Evolutionary conservation across 2,888 invertebrate genomes (phyloP).

Genomic region (Drosophila ezoana): DNA sequence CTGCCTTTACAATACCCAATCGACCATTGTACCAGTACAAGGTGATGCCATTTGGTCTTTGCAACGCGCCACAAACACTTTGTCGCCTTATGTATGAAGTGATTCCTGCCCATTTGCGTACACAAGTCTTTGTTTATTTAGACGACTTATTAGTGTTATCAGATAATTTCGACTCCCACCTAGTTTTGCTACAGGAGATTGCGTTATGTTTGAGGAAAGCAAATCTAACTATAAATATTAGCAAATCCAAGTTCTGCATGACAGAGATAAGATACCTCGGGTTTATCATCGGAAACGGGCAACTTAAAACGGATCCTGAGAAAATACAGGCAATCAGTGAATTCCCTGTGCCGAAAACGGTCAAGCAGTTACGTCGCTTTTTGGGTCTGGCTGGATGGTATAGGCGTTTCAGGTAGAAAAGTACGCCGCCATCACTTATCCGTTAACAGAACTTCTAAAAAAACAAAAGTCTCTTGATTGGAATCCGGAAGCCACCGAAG

Average conservation of each 20-base stretch:
- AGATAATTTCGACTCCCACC: neutral
- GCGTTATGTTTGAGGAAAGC: neutral
- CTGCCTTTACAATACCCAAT: neutral
- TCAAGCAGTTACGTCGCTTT: no score
- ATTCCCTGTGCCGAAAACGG: no score
- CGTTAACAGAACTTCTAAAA: neutral
- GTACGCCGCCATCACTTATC: neutral
- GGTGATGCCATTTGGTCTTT: neutral
- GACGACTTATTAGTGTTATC: neutral
- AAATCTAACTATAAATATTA: neutral
- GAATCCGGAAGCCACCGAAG: neutral
- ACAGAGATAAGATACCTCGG: neutral
- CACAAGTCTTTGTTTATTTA: neutral
- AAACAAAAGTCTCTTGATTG: neutral
- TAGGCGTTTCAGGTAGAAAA: neutral
- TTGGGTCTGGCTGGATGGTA: no score
- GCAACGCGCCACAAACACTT: no score
- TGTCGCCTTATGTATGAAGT: conserved; percentile 1
- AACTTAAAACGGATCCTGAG: no score
- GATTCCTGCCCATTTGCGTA: neutral
- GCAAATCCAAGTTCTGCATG: neutral
- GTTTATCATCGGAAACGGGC: no score
- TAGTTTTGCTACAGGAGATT: neutral
- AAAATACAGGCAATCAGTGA: no score
- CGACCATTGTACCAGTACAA: conserved; percentile 1